Evolutionary conservation across 2,113 vertebrate species (phyloP), one percentile per base, ranked within the genome.

Genomic region (Toxotes chatareus): DNA sequence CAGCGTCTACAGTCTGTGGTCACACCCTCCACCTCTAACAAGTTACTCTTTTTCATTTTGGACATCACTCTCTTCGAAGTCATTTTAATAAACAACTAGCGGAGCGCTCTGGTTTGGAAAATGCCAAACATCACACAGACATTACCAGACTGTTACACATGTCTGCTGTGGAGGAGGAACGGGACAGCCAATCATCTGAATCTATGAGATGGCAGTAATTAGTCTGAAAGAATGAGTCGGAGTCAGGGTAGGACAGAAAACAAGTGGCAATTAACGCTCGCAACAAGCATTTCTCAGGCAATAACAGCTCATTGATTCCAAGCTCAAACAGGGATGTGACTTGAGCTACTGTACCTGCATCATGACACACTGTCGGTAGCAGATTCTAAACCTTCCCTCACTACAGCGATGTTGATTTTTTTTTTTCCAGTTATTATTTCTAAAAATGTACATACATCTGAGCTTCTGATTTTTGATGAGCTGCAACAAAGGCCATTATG

Each of bases 131-230:
- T 71, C 69, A 82, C 75, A 57, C 79, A 83, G 73, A 90, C 89
- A 92, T 88, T 66, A 84, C 73, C 70, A 88, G 86, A 91, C 88
- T 60, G 74, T 89, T 87, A 89, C 85, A 84, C 79, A 81, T 60
- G 91, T 89, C 86, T 92, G 76, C 80, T 69, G 85, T n/a, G 67
- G 75, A 82, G 83, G 74, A 82, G 66, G 75, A 71, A 67, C 3
- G 70, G 27, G 64, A 70, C 38, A 66, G 65, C 63, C 68, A 79
- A 60, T 57, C 66, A 85, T 70, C 47, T 56, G 70, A 64, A 62
- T 73, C 74, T 51, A 55, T 46, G 56, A 76, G 62, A 79, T 68
- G 81, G 70, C 70, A 75, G 78, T 75, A 80, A 87, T 86, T 84
- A 68, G 61, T 73, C 85, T 75, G 73, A 77, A 38, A 76, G 79